Conservation (phyloP, 1,140 invertebrate genomes). For the Bathynomus jamesi region DNA sequence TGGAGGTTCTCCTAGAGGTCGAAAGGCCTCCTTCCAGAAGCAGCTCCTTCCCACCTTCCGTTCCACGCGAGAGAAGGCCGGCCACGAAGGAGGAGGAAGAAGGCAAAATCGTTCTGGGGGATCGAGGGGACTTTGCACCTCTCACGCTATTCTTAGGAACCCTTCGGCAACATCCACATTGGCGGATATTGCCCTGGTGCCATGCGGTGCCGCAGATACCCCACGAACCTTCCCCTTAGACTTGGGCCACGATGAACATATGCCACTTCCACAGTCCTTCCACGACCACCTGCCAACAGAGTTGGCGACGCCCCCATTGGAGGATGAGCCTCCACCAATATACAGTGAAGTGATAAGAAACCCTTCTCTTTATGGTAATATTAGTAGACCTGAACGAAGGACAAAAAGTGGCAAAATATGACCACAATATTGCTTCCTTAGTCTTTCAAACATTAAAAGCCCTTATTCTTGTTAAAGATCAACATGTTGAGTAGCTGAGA, state of each 20-base stretch:
- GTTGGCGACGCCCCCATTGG: neutral
- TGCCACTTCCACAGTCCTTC: neutral
- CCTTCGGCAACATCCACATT: neutral
- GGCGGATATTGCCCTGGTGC: neutral
- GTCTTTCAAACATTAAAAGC: neutral
- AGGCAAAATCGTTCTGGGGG: neutral
- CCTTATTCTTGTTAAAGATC: neutral
- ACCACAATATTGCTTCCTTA: neutral
- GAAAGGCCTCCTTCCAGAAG: neutral
- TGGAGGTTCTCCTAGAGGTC: neutral
- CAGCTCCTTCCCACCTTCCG: neutral
- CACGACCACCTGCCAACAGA: neutral
- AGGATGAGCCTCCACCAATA: neutral
- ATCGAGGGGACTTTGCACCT: neutral
- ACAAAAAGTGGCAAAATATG: neutral
- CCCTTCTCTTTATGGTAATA: neutral
- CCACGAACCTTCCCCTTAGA: neutral
- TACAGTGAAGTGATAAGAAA: neutral
- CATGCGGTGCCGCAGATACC: neutral
- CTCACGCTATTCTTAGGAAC: neutral
- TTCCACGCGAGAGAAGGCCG: neutral
- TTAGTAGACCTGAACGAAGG: neutral
- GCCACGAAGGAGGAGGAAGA: neutral
- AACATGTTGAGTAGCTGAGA: neutral
- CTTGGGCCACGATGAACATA: neutral